Base-by-base conservation (phyloP, 2,797 vertebrate species). In the Columba guinea region DNA sequence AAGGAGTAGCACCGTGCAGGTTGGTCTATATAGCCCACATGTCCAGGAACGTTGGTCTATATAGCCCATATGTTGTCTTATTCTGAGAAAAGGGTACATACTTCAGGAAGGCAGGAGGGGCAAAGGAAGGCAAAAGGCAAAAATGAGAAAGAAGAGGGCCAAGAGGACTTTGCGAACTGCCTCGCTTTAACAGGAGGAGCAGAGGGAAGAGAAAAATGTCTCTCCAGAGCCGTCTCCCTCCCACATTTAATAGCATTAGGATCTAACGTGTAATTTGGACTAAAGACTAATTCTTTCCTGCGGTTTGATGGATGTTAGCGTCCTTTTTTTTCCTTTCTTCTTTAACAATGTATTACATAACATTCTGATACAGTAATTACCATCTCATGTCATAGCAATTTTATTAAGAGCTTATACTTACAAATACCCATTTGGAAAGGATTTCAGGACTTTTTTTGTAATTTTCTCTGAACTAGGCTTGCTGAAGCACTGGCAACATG, bases 341-440 rank as follows among this genome's bases (percentile, higher is more conserved):
- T 84, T 96, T 88, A 89, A 90, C 94, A 95, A 95, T 28, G 48
- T 28, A 91, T 94, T 94, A 96, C 93, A 96, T 92, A 95, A 95
- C 92, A 95, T 96, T 93, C 92, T 91, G 93, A 93, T 87, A 93
- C 90, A 81, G 81, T 91, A 94, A 96, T 91, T 95, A 89, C 68
- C 82, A 84, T 88, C 55, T 94, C 75, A 93, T 93, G 89, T 87
- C 89, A 93, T 59, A 73, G 91, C 91, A 75, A 87, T 91, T 92
- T 96, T 95, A 94, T 95, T 90, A 93, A 95, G 93, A 95, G 76
- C 49, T 90, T 81, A 92, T 91, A 91, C 84, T 88, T 71, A 83
- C 62, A 95, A 94, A 96, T 87, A 90, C 78, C 70, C 83, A 73
- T 76, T 81, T 71, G 82, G 53, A 71, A 95, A 76, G 49, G 69